These are phyloP conservation scores for Ectropis grisescens DNA, from an alignment of 1,140 invertebrate genomes.

Conservation along the genomic window DNA sequence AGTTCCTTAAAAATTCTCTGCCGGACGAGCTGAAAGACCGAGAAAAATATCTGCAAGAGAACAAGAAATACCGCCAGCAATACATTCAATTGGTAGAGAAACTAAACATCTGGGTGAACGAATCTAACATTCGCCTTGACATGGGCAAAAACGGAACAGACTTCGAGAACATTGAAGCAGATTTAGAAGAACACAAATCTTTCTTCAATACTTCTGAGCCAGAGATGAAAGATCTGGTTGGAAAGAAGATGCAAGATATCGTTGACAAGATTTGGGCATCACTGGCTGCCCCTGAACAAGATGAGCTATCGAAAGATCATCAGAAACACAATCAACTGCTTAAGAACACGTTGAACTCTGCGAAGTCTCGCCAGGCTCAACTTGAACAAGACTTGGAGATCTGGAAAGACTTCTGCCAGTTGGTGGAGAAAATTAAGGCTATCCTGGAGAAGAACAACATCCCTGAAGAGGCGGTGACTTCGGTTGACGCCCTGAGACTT, in stretches of 20 bases:
- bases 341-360: slow-evolving; percentile 86
- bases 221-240: slow-evolving; percentile 83
- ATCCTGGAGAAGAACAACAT: slow-evolving; percentile 81
- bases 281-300: slow-evolving; percentile 81
- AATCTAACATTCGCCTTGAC: slow-evolving; percentile 83
- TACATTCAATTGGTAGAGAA: slow-evolving; percentile 81
- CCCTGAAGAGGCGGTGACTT: slow-evolving; percentile 81
- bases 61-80: slow-evolving; percentile 82
- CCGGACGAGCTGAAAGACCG: slow-evolving; percentile 85
- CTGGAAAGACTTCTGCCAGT: slow-evolving; percentile 85
- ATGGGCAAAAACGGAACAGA: slow-evolving; percentile 87
- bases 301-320: slow-evolving; percentile 83
- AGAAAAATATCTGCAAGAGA: slow-evolving; percentile 83
- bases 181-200: slow-evolving; percentile 88
- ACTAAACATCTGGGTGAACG: slow-evolving; percentile 87
- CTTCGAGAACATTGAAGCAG: slow-evolving; percentile 85
- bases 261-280: slow-evolving; percentile 91
- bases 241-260: slow-evolving; percentile 84
- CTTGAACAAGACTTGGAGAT: slow-evolving; percentile 83
- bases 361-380: slow-evolving; percentile 80
- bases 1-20: slow-evolving; percentile 80
- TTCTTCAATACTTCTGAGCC: slow-evolving; percentile 84
- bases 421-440: slow-evolving; percentile 80
- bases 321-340: slow-evolving; percentile 82
- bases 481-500: slow-evolving; percentile 81